A percentile compares a stretch with the other conserved stretches of the same genome.
Evolutionary conservation across 2,797 vertebrate species (phyloP).

Genomic region (Remorina albescens): DNA sequence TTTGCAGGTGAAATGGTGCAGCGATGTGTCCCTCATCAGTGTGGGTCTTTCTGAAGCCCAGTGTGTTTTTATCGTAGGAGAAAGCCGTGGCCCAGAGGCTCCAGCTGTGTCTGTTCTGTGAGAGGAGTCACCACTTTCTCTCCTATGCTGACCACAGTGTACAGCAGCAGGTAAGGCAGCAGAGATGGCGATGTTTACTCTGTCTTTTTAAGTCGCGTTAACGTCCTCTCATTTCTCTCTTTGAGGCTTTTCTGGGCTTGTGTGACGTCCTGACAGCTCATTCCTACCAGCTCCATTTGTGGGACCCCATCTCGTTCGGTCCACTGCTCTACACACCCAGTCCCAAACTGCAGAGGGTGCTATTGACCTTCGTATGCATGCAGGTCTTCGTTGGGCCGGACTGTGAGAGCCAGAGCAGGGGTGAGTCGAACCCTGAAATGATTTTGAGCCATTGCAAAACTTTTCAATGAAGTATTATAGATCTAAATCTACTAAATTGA

Average conservation of each 20-base stretch:
- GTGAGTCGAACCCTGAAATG: too few species aligned
- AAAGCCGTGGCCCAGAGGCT: constrained; percentile 81
- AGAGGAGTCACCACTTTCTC: constrained; percentile 85
- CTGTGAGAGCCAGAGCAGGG: constrained; percentile 77
- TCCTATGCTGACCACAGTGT: constrained; percentile 81
- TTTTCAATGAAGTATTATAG: not conserved
- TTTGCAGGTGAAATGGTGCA: not conserved
- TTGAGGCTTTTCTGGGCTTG: constrained; percentile 89
- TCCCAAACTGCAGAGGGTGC: constrained; percentile 88
- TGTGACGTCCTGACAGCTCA: constrained; percentile 91
- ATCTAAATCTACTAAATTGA: not conserved
- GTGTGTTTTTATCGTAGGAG: constrained; percentile 78
- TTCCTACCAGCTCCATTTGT: constrained; percentile 85
- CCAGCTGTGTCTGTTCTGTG: constrained; percentile 86
- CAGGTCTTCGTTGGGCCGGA: constrained; percentile 84
- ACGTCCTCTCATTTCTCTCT: not conserved
- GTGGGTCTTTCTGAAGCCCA: not conserved
- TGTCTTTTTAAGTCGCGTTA: not conserved
- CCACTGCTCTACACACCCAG: constrained; percentile 86
- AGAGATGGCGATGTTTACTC: constrained; percentile 47
- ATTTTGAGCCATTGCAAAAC: not conserved
- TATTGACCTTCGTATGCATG: constrained; percentile 85
- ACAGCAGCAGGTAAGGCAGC: constrained; percentile 90
- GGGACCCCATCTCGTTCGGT: constrained; percentile 71
- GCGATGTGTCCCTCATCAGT: not conserved